Conservation (phyloP, 2,888 invertebrate genomes). For the Tinea semifulvella region DNA sequence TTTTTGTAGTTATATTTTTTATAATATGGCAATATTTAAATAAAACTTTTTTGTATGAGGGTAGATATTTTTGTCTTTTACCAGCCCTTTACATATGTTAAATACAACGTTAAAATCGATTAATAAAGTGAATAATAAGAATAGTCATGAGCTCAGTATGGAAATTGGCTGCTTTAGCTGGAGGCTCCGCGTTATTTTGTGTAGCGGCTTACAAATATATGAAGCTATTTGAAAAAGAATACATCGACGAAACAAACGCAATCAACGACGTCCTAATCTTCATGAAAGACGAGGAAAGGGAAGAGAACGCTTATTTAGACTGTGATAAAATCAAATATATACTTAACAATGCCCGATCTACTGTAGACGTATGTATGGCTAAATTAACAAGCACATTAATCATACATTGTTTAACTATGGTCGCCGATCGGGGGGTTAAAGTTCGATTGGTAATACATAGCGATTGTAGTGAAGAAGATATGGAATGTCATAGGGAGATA, state of each 20-base stretch:
- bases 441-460: constrained; percentile 37
- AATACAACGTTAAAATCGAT: no score
- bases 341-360: constrained; percentile 31
- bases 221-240: constrained; percentile 10
- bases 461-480: constrained; percentile 27
- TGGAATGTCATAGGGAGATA: constrained; percentile 19
- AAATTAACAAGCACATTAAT: constrained; percentile 34
- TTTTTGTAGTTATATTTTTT: no score
- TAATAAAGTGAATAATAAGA: no score
- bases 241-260: not conserved
- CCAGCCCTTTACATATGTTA: no score
- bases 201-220: constrained; percentile 22
- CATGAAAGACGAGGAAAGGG: constrained; percentile 26
- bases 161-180: constrained; percentile 22
- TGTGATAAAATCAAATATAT: constrained; percentile 41
- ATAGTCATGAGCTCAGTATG: constrained; percentile 1
- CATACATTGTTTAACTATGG: constrained; percentile 31
- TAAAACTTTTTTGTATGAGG: no score
- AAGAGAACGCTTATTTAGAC: constrained; percentile 28
- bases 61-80: no score
- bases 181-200: constrained; percentile 24
- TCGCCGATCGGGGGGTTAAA: constrained; percentile 28
- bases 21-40: no score
- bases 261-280: constrained; percentile 43
- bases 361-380: constrained; percentile 41